Evolutionary conservation across 2,888 invertebrate genomes (phyloP).

Genomic region (Baronia brevicornis): DNA sequence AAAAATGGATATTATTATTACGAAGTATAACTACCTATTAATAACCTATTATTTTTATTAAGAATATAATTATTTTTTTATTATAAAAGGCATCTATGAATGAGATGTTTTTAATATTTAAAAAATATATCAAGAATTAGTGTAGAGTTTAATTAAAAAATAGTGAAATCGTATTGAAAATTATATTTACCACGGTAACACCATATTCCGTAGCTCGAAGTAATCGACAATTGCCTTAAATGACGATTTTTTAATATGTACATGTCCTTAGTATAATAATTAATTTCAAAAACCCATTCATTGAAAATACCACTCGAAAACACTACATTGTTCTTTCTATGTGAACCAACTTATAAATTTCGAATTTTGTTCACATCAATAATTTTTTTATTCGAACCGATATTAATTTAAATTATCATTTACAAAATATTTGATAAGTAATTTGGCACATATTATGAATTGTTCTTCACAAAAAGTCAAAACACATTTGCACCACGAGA

Average conservation of each 20-base stretch:
- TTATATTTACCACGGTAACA: conserved; percentile 54
- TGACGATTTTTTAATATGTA: conserved; percentile 63
- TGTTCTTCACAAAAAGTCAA: too few relatives aligned
- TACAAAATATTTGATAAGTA: conserved; percentile 1
- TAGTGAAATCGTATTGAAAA: conserved; percentile 6
- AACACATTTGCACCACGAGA: too few relatives aligned
- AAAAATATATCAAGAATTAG: too few relatives aligned
- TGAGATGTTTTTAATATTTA: too few relatives aligned
- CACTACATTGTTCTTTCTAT: conserved; percentile 28
- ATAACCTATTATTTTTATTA: too few relatives aligned
- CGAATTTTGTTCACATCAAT: conserved; percentile 13
- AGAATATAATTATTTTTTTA: too few relatives aligned
- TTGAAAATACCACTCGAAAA: conserved; percentile 33
- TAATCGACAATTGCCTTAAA: conserved; percentile 59
- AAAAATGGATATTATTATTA: too few relatives aligned
- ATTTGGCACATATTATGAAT: too few relatives aligned
- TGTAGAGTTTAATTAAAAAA: neutral
- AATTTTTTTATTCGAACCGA: too few relatives aligned
- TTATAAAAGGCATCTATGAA: too few relatives aligned
- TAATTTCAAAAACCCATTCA: conserved; percentile 50
- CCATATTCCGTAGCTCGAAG: conserved; percentile 58
- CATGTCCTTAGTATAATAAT: conserved; percentile 67
- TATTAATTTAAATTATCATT: neutral
- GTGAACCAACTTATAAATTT: conserved; percentile 23
- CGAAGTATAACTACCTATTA: too few relatives aligned